phyloP scores from a whole-genome alignment of 2,797 vertebrate genomes.

The Apogon talboti region DNA sequence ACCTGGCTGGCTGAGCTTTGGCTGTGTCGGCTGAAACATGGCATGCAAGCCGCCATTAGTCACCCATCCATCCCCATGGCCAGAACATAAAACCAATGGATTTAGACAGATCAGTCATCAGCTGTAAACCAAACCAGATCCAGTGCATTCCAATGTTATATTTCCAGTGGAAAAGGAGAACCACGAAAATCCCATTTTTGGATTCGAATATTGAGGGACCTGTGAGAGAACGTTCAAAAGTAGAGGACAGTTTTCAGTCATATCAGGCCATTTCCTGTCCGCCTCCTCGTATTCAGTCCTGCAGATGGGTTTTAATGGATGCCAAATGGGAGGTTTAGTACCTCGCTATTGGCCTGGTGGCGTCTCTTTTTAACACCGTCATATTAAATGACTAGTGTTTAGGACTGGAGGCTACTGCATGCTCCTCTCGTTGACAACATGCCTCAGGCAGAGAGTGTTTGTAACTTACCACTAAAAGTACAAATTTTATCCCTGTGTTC shows the following conservation, averaged over 20 bases:
- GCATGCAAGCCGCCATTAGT: slow-evolving; percentile 73
- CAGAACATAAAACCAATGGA: slow-evolving; percentile 73
- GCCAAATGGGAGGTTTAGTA: slow-evolving; percentile 79
- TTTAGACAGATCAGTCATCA: slow-evolving; percentile 78
- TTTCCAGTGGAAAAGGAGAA: slow-evolving; percentile 72
- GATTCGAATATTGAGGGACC: slow-evolving; percentile 46
- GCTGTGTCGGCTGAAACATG: slow-evolving; percentile 68
- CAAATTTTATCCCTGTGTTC: slow-evolving; percentile 65
- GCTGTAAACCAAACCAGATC: slow-evolving; percentile 80
- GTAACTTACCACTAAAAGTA: slow-evolving; percentile 66
- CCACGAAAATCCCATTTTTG: slow-evolving; percentile 67
- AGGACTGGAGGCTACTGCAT: slow-evolving; percentile 54
- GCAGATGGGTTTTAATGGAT: slow-evolving; percentile 76
- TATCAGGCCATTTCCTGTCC: slow-evolving; percentile 55
- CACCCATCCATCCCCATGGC: slow-evolving; percentile 68
- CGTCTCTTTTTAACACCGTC: slow-evolving; percentile 66
- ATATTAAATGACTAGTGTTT: slow-evolving; percentile 68
- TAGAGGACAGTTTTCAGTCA: slow-evolving; percentile 50
- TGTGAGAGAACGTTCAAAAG: slow-evolving; percentile 55
- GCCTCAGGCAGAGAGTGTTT: slow-evolving; percentile 68
- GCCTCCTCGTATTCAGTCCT: slow-evolving; percentile 44
- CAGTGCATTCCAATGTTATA: slow-evolving; percentile 65
- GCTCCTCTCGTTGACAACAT: slow-evolving; percentile 58
- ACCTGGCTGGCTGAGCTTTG: slow-evolving; percentile 59
- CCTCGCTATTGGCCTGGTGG: slow-evolving; percentile 61